Conservation (phyloP, 2,113 vertebrate genomes). For the Campylorhamphus procurvoides region DNA sequence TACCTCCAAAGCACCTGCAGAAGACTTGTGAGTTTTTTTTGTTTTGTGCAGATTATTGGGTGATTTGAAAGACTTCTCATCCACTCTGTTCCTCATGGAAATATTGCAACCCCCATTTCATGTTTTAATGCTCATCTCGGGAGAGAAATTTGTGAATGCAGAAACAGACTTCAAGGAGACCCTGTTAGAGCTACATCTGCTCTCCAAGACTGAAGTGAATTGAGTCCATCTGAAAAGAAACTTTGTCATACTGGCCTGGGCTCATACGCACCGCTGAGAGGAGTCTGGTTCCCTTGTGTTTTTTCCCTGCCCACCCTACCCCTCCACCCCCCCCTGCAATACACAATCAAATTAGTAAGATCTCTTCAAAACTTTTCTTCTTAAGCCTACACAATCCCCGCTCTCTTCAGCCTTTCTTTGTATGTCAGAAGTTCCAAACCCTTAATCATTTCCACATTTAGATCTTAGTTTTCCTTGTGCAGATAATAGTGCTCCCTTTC, state of each 20-base stretch:
- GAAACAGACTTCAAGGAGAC: background rate
- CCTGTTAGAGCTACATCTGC: background rate
- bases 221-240: background rate
- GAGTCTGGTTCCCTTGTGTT: background rate
- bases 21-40: background rate
- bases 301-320: background rate
- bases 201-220: background rate
- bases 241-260: background rate
- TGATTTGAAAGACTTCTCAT: background rate
- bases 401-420: background rate
- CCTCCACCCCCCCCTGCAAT: fast-evolving
- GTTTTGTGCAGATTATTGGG: background rate
- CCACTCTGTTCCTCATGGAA: background rate
- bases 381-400: background rate
- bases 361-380: background rate
- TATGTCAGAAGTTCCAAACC: background rate
- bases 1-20: background rate
- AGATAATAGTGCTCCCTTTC: background rate
- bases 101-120: background rate
- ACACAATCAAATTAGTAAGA: background rate
- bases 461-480: conserved; percentile 9
- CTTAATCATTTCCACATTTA: conserved; percentile 1
- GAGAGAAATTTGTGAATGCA: background rate
- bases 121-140: background rate
- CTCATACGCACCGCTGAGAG: background rate